A percentile compares a stretch with the other conserved stretches of the same genome.
These are phyloP conservation scores for Pelobates fuscus DNA, from an alignment of 2,113 vertebrate genomes.

Conservation along the genomic window DNA sequence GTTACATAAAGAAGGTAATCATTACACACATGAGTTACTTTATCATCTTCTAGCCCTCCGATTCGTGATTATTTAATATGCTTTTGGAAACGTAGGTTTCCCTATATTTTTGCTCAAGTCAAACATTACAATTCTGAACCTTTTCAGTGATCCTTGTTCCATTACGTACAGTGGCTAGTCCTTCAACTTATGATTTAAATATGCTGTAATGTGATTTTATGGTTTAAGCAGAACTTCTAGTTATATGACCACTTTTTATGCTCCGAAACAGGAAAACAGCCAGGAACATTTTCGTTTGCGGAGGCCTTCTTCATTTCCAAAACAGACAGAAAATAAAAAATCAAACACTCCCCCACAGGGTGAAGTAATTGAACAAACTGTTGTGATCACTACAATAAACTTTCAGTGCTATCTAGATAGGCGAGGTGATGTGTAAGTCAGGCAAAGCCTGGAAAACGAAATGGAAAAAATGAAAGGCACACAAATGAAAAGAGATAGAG, in stretches of 20 bases:
- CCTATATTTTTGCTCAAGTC: too few relatives aligned
- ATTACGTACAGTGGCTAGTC: too few relatives aligned
- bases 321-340: not conserved
- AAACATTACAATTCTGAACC: too few relatives aligned
- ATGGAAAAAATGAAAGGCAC: constrained; percentile 6
- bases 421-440: constrained; percentile 34
- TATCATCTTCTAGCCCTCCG: too few relatives aligned
- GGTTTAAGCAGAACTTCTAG: constrained; percentile 14
- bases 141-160: too few relatives aligned
- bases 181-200: too few relatives aligned
- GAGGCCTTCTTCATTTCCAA: not conserved
- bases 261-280: not conserved
- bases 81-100: too few relatives aligned
- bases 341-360: constrained; percentile 26
- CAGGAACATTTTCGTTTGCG: not conserved
- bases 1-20: too few relatives aligned
- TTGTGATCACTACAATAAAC: constrained; percentile 5
- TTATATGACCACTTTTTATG: constrained; percentile 29
- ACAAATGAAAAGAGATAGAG: not conserved
- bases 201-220: constrained; percentile 28
- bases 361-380: not conserved
- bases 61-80: too few relatives aligned
- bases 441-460: constrained; percentile 4
- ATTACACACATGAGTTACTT: too few relatives aligned
- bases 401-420: constrained; percentile 23